Base-by-base conservation (phyloP, 1,140 invertebrate genomes). In the Temnothorax curvispinosus region DNA sequence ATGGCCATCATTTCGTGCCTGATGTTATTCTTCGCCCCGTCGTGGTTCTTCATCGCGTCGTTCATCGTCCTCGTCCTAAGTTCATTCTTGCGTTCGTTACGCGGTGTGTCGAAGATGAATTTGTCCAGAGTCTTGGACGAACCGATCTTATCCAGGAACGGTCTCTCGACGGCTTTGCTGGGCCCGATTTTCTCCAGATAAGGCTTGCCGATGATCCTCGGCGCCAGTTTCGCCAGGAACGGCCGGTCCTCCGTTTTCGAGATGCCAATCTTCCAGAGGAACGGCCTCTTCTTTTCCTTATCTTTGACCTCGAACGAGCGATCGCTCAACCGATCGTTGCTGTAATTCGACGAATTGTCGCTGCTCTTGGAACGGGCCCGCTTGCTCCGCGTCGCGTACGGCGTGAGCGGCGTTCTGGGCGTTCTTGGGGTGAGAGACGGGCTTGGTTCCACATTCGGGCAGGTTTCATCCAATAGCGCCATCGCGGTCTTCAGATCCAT, bases 401-500 rank as follows among this genome's bases (percentile, higher is more conserved):
- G 92, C 4, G 93, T 95, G 7, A 94, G 71, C 2, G 94, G 94
- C 0, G 94, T 95, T 65, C 93, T 90, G 8, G 94, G 94, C 0
- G 94, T 95, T 72, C 92, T 87, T 5, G 94, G 94, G 0, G 94
- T 95, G 54, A 94, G 74, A 27, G 92, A 92, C 27, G 94, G 95
- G 88, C 94, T 95, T 7, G 87, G 82, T 44, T 95, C 92, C 32
- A 91, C 91, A 65, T 95, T 95, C 8, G 95, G 94, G 21, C 94
- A 95, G 18, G 94, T 95, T 65, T 95, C 95, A 67, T 95, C 95
- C 18, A 95, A 89, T 27, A 95, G 78, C 3, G 93, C 95, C 41
- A 95, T 95, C 0, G 95, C 95, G 35, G 94, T 94, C 6, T 81
- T 92, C 3, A 95, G 72, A 85, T 95, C 95, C 95, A 95, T 95